Evolutionary conservation across 2,888 invertebrate genomes (phyloP).

Genomic region (Sesia apiformis): DNA sequence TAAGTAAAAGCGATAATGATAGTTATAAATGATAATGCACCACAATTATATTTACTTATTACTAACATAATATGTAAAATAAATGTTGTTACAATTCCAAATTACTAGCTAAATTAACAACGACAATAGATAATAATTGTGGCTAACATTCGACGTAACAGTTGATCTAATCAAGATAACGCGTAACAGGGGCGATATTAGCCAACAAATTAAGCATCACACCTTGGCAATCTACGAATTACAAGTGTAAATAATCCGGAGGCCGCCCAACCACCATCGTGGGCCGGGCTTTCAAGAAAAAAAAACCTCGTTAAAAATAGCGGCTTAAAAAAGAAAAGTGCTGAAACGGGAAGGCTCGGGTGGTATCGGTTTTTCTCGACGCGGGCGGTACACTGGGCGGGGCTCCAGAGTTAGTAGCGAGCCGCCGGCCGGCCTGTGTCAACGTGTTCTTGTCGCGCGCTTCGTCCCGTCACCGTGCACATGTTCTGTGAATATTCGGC

Average conservation of each 20-base stretch:
- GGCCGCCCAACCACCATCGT: slow-evolving; percentile 69
- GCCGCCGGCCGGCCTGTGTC: slow-evolving; percentile 76
- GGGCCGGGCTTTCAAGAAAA: slow-evolving; percentile 62
- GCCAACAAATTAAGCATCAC: slow-evolving; percentile 53
- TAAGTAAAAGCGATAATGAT: too few relatives aligned
- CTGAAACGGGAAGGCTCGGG: slow-evolving; percentile 72
- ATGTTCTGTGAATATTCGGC: slow-evolving; percentile 62
- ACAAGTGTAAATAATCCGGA: slow-evolving; percentile 73
- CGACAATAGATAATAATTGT: background rate
- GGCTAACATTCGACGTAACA: background rate
- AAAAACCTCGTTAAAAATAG: slow-evolving; percentile 71
- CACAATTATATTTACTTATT: too few relatives aligned
- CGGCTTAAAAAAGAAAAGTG: slow-evolving; percentile 73
- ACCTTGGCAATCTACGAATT: slow-evolving; percentile 60
- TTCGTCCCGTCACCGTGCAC: slow-evolving; percentile 6
- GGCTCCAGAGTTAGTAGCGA: slow-evolving; percentile 71
- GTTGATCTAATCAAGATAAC: slow-evolving; percentile 46
- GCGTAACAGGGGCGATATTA: slow-evolving; percentile 28
- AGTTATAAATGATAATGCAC: too few relatives aligned
- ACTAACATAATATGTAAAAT: too few relatives aligned
- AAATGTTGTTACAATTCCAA: background rate
- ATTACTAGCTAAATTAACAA: background rate
- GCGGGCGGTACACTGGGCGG: slow-evolving; percentile 70
- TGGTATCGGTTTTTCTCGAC: slow-evolving; percentile 70
- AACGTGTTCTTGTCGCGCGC: slow-evolving; percentile 40